Evolutionary conservation across 2,113 vertebrate genomes (phyloP).

Genomic region (Dromiciops gliroides): DNA sequence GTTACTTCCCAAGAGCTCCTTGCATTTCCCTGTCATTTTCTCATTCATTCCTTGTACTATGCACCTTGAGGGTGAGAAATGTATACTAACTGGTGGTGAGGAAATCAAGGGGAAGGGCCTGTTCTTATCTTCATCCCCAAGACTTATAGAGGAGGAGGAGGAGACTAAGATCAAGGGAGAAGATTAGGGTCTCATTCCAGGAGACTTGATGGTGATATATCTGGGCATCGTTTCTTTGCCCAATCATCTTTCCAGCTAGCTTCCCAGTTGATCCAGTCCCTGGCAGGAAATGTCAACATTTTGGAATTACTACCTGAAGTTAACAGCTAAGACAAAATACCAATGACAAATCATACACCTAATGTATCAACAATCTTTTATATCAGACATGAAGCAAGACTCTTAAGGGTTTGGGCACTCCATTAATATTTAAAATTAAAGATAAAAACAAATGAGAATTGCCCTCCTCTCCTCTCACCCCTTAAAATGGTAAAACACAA

Average conservation of each 20-base stretch:
- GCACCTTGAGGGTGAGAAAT: neutral
- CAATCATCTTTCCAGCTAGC: neutral
- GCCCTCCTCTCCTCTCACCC: neutral
- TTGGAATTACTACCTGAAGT: neutral
- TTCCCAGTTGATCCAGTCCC: neutral
- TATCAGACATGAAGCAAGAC: neutral
- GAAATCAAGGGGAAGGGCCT: neutral
- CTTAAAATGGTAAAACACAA: constrained; percentile 27
- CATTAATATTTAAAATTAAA: neutral
- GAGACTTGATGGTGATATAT: neutral
- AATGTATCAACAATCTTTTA: constrained; percentile 9
- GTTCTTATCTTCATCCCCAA: neutral
- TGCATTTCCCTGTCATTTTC: constrained; percentile 4
- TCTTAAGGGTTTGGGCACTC: neutral
- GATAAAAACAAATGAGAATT: neutral
- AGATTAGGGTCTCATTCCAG: neutral
- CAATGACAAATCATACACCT: neutral
- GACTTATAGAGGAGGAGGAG: neutral
- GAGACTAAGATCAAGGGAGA: neutral
- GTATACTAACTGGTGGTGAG: constrained; percentile 22
- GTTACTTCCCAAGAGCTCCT: constrained; percentile 13
- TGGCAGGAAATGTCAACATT: neutral
- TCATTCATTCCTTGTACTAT: neutral
- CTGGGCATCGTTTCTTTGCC: neutral
- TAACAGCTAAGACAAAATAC: neutral